These are phyloP conservation scores for Resseliella maxima DNA, from an alignment of 2,888 invertebrate species.

Conservation along the genomic window DNA sequence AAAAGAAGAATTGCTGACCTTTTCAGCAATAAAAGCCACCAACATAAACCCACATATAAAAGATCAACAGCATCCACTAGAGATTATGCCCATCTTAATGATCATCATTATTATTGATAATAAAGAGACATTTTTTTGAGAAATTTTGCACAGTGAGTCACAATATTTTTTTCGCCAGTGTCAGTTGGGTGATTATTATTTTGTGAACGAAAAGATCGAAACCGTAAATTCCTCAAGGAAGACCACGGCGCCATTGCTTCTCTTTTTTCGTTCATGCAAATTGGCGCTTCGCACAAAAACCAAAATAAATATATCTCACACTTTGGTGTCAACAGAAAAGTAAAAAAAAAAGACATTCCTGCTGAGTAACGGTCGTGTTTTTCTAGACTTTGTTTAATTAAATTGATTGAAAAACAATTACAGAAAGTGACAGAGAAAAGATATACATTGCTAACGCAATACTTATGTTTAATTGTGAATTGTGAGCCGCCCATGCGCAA, in stretches of 20 bases:
- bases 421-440: background rate
- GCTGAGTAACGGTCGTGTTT: background rate
- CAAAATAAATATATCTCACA: background rate
- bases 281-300: background rate
- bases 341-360: too few relatives aligned
- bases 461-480: background rate
- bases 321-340: too few relatives aligned
- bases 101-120: constrained; percentile 43
- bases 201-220: background rate
- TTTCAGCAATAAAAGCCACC: constrained; percentile 43
- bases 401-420: background rate
- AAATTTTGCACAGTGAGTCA: constrained; percentile 20
- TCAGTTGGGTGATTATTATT: background rate
- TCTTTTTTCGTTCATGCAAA: background rate
- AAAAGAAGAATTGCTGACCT: constrained; percentile 22
- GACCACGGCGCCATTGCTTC: background rate
- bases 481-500: constrained; percentile 21
- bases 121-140: constrained; percentile 39
- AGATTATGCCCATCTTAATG: background rate
- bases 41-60: constrained; percentile 42
- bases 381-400: background rate
- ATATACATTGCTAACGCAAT: background rate
- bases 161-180: constrained; percentile 2
- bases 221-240: background rate
- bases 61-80: background rate